Base-by-base conservation (phyloP, 1,140 invertebrate genomes). In the Heliconius nattereri region DNA sequence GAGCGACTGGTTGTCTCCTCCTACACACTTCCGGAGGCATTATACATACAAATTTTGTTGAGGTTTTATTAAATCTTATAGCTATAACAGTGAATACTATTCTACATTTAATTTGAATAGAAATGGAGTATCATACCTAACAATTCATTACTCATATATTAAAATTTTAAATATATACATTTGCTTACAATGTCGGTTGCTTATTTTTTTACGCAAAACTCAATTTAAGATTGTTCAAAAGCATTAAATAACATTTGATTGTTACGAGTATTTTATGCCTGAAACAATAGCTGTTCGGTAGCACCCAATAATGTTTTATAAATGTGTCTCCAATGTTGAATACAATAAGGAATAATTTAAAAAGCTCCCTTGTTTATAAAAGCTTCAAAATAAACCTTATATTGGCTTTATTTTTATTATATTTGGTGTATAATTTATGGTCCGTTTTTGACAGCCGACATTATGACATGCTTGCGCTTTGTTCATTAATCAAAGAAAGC, bases 1-100 rank as follows among this genome's bases (percentile, higher is more conserved):
- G 80, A 70, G 78, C 49, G 80, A 71, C 76, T 54, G 75, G 74
- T 83, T 82, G 82, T 81, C 81, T 75, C 82, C 83, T 71, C 90
- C 90, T 85, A 91, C 90, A 81, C 87, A 82, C 81, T 87, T 90
- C 89, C 90, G 90, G 90, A 84, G 84, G 80, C 81, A 78, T 66
- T 66, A 66, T 66, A 29, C 23, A 66, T 83, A 85, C 80, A 84
- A 82, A 80, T 79, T 72, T 72, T 72, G 35, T 72, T 72, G n/a
- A 11, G 16, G 60, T 66, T 66, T 72, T 26, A 80, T 82, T 81
- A 76, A 75, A 74, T 78, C 60, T 66, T 78, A 75, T 78, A 52
- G 57, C 73, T 54, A 78, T 84, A 79, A 78, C 16, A 72, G 71
- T 72, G 16, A 37, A 40, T 80, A 78, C 75, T 71, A 75, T 78